Evolutionary conservation across 2,113 vertebrate species (phyloP), one percentile per base, ranked within the genome.

Genomic region (Phrynosoma platyrhinos): DNA sequence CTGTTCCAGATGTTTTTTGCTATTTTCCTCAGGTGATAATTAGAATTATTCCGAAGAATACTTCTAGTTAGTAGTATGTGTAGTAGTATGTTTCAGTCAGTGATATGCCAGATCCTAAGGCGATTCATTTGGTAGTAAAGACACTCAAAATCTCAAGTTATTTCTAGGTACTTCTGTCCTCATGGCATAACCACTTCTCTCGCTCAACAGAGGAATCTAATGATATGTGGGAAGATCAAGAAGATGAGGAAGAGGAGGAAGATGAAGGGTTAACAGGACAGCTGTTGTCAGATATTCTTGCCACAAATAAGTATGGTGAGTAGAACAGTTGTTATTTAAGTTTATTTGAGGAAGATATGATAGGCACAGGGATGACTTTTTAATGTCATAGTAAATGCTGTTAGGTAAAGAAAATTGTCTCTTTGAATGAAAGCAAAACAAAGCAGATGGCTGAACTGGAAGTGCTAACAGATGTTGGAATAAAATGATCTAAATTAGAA

Each of bases 211-310:
- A 98, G 91, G 98, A 99, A 79, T 97, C 98, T 9, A 98, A 96
- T 47, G 98, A 98, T 88, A 99, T 99, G 98, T 99, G 98, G 98
- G 99, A 99, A 88, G 98, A 99, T 92, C 96, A 97, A 71, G 98
- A 98, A 30, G 98, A 98, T 2, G 98, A 97, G 0, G 98, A 97
- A 0, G 98, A 97, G 0, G 98, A 98, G 0, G 98, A 99, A 5
- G 98, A 99, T 32, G 99, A 99, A 95, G 98, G 98, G 16, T 94
- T 99, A 80, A 97, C 98, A 66, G 98, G 99, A 85, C 99, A 99
- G 85, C 98, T 99, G 87, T 95, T 99, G 62, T 99, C 98, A 84
- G 99, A 99, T 95, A 98, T 99, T 82, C 98, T 99, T 74, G 97
- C 98, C 79, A 98, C 98, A 42, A 98, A 98, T 92, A 99, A 99